phyloP scores from a whole-genome alignment of 2,113 vertebrate genomes.

The Neomonachus schauinslandi region DNA sequence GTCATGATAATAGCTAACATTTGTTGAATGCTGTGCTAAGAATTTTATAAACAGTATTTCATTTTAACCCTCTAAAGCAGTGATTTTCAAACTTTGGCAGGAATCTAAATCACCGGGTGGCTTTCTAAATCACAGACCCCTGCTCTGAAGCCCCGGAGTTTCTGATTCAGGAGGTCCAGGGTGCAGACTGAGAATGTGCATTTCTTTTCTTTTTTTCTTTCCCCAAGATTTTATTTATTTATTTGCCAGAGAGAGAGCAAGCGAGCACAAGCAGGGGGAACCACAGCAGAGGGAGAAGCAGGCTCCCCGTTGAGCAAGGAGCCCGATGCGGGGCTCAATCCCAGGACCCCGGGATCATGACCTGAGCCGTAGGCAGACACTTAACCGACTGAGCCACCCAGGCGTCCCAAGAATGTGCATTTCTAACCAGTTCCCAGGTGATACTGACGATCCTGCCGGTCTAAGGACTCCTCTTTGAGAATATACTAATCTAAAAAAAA shows the following conservation, averaged over 20 bases:
- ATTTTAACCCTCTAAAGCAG: not conserved
- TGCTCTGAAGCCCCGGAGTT: not conserved
- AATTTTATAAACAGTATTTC: conserved; percentile 38
- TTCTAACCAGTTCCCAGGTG: not conserved
- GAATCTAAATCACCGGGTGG: not conserved
- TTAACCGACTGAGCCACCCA: not conserved
- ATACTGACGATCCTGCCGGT: not conserved
- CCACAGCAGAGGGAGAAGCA: not conserved
- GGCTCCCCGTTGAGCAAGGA: not conserved
- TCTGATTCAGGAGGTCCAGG: not conserved
- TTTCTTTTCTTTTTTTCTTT: not conserved
- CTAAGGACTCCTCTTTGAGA: not conserved
- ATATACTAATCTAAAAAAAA: not conserved
- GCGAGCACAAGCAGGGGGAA: not conserved
- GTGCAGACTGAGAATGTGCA: not conserved
- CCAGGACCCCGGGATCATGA: not conserved
- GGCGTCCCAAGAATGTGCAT: not conserved
- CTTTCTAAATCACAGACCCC: not conserved
- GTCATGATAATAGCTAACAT: conserved; percentile 29
- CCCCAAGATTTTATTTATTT: not conserved
- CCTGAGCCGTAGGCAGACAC: not conserved
- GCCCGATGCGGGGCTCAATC: not conserved
- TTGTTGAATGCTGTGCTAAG: conserved; percentile 17
- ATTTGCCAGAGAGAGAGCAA: not conserved
- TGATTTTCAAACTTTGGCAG: not conserved